Conservation (phyloP, 1,140 invertebrate genomes). For the Nymphalis io region DNA sequence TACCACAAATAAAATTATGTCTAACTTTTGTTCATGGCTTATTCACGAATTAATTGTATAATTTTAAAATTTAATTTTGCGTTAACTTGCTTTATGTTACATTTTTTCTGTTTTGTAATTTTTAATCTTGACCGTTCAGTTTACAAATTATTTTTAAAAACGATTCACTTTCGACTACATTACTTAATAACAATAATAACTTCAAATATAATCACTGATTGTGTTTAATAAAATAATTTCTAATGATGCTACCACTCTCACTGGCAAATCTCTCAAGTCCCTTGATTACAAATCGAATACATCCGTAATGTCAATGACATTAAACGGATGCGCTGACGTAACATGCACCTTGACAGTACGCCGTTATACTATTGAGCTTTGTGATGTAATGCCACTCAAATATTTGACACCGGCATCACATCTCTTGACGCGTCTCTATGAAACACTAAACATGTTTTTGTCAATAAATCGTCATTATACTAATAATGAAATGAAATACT, state of each 20-base stretch:
- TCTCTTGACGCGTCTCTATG: conserved; percentile 31
- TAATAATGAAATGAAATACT: conserved; percentile 30
- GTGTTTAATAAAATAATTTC: background rate
- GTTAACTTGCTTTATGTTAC: too few relatives aligned
- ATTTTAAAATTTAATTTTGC: too few relatives aligned
- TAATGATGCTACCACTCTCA: conserved; percentile 51
- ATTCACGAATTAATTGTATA: too few relatives aligned
- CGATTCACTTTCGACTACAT: too few relatives aligned
- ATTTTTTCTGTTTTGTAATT: too few relatives aligned
- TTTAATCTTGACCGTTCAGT: too few relatives aligned
- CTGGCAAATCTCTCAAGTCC: conserved; percentile 54
- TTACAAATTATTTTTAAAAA: too few relatives aligned
- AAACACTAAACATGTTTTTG: conserved; percentile 18
- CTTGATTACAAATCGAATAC: conserved; percentile 58
- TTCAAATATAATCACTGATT: too few relatives aligned
- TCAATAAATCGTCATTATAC: conserved; percentile 29
- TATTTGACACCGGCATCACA: conserved; percentile 40
- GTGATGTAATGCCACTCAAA: conserved; percentile 53
- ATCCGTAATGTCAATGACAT: conserved; percentile 77
- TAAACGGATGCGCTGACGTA: conserved; percentile 70
- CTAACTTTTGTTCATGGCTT: too few relatives aligned
- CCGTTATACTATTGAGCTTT: conserved; percentile 57
- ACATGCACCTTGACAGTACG: conserved; percentile 72
- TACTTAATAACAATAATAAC: too few relatives aligned
- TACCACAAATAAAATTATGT: too few relatives aligned